Conservation (phyloP, 2,888 invertebrate species). For the Acanthopleura granulata region DNA sequence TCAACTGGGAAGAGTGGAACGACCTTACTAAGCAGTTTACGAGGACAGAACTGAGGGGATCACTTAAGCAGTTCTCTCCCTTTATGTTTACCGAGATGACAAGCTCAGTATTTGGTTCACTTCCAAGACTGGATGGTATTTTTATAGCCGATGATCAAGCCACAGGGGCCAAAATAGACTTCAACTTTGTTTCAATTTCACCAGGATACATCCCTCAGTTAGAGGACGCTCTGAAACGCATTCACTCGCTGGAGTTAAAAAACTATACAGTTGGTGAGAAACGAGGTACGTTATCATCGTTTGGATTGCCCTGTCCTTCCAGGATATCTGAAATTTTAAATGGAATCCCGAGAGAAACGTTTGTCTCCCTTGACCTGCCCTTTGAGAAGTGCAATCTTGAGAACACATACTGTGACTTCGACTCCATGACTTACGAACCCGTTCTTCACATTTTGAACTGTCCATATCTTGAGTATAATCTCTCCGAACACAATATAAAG, state of each 20-base stretch:
- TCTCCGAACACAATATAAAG: neutral
- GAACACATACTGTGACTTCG: neutral
- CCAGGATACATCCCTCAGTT: neutral
- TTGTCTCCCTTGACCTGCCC: neutral
- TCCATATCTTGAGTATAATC: conserved; percentile 7
- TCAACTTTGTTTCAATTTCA: neutral
- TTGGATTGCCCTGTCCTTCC: neutral
- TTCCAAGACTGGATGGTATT: neutral
- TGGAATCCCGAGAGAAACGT: neutral
- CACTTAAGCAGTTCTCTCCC: neutral
- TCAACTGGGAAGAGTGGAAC: neutral
- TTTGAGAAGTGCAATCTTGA: neutral
- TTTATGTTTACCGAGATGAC: neutral
- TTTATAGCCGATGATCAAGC: neutral
- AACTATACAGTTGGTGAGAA: neutral
- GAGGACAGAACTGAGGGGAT: neutral
- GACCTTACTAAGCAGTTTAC: neutral
- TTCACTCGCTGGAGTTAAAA: neutral
- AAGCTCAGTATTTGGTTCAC: neutral
- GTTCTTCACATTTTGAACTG: neutral
- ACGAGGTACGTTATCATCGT: neutral
- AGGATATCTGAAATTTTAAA: neutral
- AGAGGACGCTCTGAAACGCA: neutral
- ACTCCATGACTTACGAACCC: neutral
- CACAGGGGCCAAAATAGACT: neutral